Evolutionary conservation across 2,113 vertebrate genomes (phyloP), one percentile per base, ranked within the genome.

Genomic region (Phodopus roborovskii): DNA sequence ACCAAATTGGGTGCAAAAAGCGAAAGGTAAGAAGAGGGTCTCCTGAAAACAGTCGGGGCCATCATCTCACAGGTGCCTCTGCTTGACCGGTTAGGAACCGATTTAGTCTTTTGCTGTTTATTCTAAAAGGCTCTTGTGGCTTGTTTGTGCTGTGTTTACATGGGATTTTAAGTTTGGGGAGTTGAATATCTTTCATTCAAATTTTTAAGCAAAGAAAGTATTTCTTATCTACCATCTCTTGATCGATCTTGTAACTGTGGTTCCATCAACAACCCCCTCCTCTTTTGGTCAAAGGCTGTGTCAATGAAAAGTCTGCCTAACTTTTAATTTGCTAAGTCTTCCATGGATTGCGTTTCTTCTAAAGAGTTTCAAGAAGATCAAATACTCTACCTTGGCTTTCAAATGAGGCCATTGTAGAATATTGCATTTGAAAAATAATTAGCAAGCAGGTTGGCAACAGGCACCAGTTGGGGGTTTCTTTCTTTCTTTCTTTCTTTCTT

Each of bases 161-260:
- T 56, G 39, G 19, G 56, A 68, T 88, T 66, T 24, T 85, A 88
- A 90, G 30, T 89, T 58, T 13, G 74, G n/a, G 4, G 48, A 87
- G 22, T 56, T 77, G 79, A 62, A 87, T 73, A 92, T 56, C 36
- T 53, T 95, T 91, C 56, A 70, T 73, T 94, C 90, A 94, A 90
- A 15, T 16, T 90, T 70, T 88, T 20, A 60, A 42, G 30, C 48
- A 73, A 94, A 95, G 79, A 90, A 95, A 48, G 19, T 42, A 60
- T 60, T 85, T 53, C 90, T 88, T 92, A 81, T 90, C 28, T 11
- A n/a, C 8, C 15, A 20, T 88, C 28, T 74, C 66, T 88, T 92
- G 33, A 81, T 90, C 26, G 33, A 81, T 90, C 26, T 4, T 88
- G 45, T 17, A 84, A 53, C 36, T 42, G 30, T 45, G 12, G 15